Evolutionary conservation across 2,113 vertebrate species (phyloP), one percentile per base, ranked within the genome.

Genomic region (Symphodus melops): DNA sequence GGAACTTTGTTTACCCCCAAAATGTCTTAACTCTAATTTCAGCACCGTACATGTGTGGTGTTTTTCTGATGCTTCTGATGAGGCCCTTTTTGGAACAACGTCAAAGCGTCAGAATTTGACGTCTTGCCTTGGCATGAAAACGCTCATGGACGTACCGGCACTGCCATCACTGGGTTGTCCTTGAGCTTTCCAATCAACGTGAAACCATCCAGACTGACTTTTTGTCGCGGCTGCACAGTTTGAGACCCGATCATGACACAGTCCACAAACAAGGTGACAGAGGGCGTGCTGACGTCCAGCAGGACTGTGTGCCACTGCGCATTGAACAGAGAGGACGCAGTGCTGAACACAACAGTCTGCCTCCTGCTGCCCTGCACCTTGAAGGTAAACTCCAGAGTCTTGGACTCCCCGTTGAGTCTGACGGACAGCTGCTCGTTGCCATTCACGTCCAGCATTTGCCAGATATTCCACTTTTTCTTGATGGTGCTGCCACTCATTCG

Each of bases 231-330:
- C 51, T 93, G 88, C 84, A 94, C 92, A 54, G 82, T 90, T 74
- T 96, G 93, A 33, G 95, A 86, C 46, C 95, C 95, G 42, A 96
- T 72, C 83, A 72, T 90, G 37, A 89, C 85, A 58, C 96, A 98
- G 89, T 98, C 95, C 60, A 97, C 84, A 8, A 93, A 95, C 66
- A 98, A 95, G 1, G 93, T 93, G 5, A 95, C 91, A 0, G 88
- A 92, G 19, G 33, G 89, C 65, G 86, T 94, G 77, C 94, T 94
- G 75, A 97, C 93, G 0, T 95, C 93, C 55, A 98, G 92, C 83
- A 95, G 92, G 70, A 97, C 60, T 44, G 92, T 94, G 89, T 98
- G 96, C 95, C 96, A 97, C 14, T 93, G 93, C 17, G 96, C 95
- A 81, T 96, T 94, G 83, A 97, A 98, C 36, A 98, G 91, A 75